A percentile compares a stretch with the other conserved stretches of the same genome.
Evolutionary conservation across 2,113 vertebrate genomes (phyloP).

Genomic region (Galeopterus variegatus): DNA sequence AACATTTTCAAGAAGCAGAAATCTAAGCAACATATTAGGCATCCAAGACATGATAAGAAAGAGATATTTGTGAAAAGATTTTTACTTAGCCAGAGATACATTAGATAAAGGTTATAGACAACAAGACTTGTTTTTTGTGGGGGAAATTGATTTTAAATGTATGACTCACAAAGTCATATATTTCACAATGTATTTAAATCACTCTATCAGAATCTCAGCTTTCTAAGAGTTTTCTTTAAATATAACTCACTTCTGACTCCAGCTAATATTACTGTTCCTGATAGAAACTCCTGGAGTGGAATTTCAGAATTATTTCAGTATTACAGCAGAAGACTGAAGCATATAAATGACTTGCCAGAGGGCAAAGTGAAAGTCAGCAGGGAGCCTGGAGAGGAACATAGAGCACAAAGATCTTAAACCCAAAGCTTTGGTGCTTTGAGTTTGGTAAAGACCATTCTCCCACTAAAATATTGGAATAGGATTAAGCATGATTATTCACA

Average conservation of each 20-base stretch:
- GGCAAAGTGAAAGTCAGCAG: background rate
- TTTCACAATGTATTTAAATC: conserved; percentile 25
- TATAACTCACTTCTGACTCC: background rate
- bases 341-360: background rate
- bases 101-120: background rate
- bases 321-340: background rate
- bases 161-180: background rate
- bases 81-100: background rate
- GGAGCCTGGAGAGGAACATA: background rate
- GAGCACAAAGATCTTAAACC: background rate
- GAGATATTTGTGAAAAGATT: conserved; percentile 53
- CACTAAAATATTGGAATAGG: background rate
- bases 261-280: background rate
- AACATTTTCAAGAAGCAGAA: conserved; percentile 25
- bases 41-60: conserved; percentile 42
- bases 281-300: background rate
- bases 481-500: background rate
- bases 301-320: background rate
- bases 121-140: background rate
- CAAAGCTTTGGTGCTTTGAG: background rate
- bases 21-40: background rate
- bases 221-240: conserved; percentile 20
- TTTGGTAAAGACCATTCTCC: background rate
- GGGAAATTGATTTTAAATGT: background rate
- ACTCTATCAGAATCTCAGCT: background rate